Evolutionary conservation across 2,113 vertebrate species (phyloP).

Genomic region (Brachionichthys hirsutus): DNA sequence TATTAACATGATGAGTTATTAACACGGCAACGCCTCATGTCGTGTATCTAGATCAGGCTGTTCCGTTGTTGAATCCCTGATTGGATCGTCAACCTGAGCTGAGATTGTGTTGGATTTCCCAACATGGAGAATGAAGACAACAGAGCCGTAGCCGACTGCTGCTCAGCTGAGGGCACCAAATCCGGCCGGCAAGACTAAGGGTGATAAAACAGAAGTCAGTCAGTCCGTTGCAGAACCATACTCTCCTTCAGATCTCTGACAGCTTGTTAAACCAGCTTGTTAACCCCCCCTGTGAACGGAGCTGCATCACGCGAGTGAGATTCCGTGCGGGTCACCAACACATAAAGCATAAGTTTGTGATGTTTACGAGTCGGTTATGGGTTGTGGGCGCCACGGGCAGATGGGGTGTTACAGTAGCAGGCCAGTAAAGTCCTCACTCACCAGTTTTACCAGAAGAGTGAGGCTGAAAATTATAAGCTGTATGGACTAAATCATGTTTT

Average conservation of each 20-base stretch:
- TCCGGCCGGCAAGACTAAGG: constrained; percentile 33
- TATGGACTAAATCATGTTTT: constrained; percentile 31
- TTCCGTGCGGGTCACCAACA: not conserved
- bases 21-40: no score
- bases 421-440: constrained; percentile 43
- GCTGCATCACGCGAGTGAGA: constrained; percentile 17
- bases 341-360: constrained; percentile 33
- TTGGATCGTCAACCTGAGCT: not conserved
- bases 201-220: constrained; percentile 45
- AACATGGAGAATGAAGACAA: not conserved
- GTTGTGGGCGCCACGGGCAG: not conserved
- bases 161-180: constrained; percentile 18
- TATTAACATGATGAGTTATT: no score
- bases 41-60: not conserved
- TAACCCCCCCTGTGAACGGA: constrained; percentile 36
- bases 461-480: constrained; percentile 1
- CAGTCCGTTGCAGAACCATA: constrained; percentile 26
- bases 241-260: constrained; percentile 48
- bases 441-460: constrained; percentile 1
- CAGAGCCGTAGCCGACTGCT: constrained; percentile 21
- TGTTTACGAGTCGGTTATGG: constrained; percentile 46
- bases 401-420: constrained; percentile 37
- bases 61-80: not conserved
- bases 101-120: constrained; percentile 1
- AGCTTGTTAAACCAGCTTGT: constrained; percentile 51